Conservation (phyloP, 2,113 vertebrate genomes). For the Melanocharis versteri region DNA sequence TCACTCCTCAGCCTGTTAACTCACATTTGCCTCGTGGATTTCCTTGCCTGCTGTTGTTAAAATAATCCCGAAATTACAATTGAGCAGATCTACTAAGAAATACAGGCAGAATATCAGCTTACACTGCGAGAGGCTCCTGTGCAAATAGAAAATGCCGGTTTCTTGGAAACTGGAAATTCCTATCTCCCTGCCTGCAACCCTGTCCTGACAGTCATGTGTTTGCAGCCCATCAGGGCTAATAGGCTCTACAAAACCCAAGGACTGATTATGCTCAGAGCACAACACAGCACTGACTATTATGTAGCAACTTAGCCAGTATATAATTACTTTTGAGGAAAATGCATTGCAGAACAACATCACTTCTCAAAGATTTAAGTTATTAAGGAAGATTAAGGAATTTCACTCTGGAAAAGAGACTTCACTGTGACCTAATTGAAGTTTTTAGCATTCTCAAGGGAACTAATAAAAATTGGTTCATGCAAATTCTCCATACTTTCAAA, state of each 20-base stretch:
- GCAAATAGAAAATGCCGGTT: neutral
- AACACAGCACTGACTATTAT: slow-evolving; percentile 45
- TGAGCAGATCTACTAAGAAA: neutral
- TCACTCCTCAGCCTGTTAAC: neutral
- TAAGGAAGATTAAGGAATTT: slow-evolving; percentile 74
- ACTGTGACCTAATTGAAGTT: slow-evolving; percentile 71
- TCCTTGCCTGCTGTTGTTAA: neutral
- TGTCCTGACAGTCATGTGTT: neutral
- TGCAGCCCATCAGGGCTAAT: slow-evolving; percentile 28
- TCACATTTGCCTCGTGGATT: neutral
- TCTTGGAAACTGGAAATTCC: neutral
- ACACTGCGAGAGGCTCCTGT: neutral
- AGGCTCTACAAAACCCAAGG: slow-evolving; percentile 14
- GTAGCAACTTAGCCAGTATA: slow-evolving; percentile 42
- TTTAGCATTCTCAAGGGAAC: slow-evolving; percentile 67
- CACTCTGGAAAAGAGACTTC: slow-evolving; percentile 69
- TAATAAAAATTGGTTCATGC: slow-evolving; percentile 69
- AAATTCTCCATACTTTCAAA: slow-evolving; percentile 67
- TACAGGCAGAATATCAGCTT: slow-evolving; percentile 1
- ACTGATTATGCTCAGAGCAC: slow-evolving; percentile 27
- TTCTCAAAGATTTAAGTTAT: slow-evolving; percentile 70
- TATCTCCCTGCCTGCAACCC: neutral
- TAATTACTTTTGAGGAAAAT: slow-evolving; percentile 70
- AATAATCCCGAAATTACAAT: slow-evolving; percentile 31
- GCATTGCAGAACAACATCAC: slow-evolving; percentile 62